phyloP scores from a whole-genome alignment of 2,113 vertebrate species.

The Bos taurus region ARS-UCD2.0 NC_037338.1:43075001-43075500 shows the following conservation, averaged over 20 bases:
- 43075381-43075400: slow-evolving; percentile 50
- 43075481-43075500: slow-evolving; percentile 81
- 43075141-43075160: background rate
- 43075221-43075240: background rate
- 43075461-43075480: slow-evolving; percentile 82
- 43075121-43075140: background rate
- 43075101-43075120: background rate
- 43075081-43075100: background rate
- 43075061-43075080: background rate
- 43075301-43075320: background rate
- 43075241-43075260: background rate
- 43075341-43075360: background rate
- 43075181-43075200: background rate
- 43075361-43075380: slow-evolving; percentile 17
- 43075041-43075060: background rate
- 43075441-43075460: slow-evolving; percentile 74
- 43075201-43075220: background rate
- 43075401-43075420: slow-evolving; percentile 69
- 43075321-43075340: background rate
- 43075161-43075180: background rate
- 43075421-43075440: slow-evolving; percentile 64
- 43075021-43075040: background rate
- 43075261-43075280: background rate
- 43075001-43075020: background rate
- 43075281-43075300: background rate